phyloP scores from a whole-genome alignment of 2,888 invertebrate species.

The Pemphredon lugubris region DNA sequence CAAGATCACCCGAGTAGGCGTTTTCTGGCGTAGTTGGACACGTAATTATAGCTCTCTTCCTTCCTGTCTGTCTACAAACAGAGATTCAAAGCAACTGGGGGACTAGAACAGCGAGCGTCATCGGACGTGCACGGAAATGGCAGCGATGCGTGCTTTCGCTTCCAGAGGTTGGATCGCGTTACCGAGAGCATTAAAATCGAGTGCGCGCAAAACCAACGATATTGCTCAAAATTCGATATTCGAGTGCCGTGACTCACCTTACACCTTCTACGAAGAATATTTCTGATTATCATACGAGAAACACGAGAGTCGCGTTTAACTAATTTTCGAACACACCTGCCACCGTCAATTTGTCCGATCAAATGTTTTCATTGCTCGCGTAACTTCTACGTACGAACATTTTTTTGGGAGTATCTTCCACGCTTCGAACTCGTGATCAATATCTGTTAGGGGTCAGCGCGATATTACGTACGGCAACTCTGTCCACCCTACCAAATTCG shows the following conservation, averaged over 20 bases:
- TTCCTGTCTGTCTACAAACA: slow-evolving; percentile 42
- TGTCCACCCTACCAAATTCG: slow-evolving; percentile 36
- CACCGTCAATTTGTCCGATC: too few relatives aligned
- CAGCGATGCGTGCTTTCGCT: slow-evolving; percentile 42
- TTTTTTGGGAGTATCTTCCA: slow-evolving; percentile 26
- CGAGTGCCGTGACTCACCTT: too few relatives aligned
- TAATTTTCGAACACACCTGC: too few relatives aligned
- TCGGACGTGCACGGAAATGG: slow-evolving; percentile 46
- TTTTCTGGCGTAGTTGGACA: slow-evolving; percentile 48
- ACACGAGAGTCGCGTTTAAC: too few relatives aligned
- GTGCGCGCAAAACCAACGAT: too few relatives aligned
- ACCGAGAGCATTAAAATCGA: slow-evolving; percentile 31
- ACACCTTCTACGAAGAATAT: too few relatives aligned
- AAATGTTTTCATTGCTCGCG: too few relatives aligned
- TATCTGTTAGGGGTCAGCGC: slow-evolving; percentile 27
- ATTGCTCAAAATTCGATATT: too few relatives aligned
- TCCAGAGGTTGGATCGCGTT: slow-evolving; percentile 25
- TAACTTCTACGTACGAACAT: too few relatives aligned
- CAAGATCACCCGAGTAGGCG: slow-evolving; percentile 30
- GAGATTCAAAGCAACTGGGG: slow-evolving; percentile 30
- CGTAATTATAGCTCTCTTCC: slow-evolving; percentile 51
- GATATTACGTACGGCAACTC: slow-evolving; percentile 20
- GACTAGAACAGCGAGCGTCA: slow-evolving; percentile 40
- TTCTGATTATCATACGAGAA: too few relatives aligned
- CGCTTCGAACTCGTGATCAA: slow-evolving; percentile 22